Evolutionary conservation across 2,797 vertebrate genomes (phyloP), one percentile per base, ranked within the genome.

Genomic region (Chromis chromis): DNA sequence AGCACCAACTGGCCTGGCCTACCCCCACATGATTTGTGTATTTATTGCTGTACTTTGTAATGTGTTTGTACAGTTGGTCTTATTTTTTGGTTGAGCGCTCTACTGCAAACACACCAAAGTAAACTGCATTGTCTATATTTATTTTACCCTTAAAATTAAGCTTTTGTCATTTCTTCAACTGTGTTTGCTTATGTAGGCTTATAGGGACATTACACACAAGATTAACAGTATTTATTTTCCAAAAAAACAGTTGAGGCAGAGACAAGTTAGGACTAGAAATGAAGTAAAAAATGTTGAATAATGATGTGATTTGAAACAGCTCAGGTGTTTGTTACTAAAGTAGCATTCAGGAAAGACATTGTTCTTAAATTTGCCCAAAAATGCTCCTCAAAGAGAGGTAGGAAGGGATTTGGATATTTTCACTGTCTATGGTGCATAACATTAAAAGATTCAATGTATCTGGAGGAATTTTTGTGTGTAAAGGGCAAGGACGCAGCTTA

Each of bases 41-140:
- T 73, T 73, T 28, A 55, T 70, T 59, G n/a, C 21, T 33, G 13
- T 60, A 56, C 48, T 72, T 69, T 60, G 44, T 59, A 36, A 54
- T 27, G 17, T 22, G 19, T 78, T 39, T 66, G 19, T 16, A 42
- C n/a, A 58, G 14, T 6, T 21, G 28, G 7, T 24, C 25, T 58
- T 50, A 40, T 46, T 19, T 21, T 40, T 56, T 53, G 53, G 1
- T 19, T 9, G 1, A 19, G 25, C 13, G 9, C 24, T 60, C 19
- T 27, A 48, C 31, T 24, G n/a, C 13, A 52, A 33, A 21, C 8
- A 25, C 3, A 21, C n/a, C 33, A 4, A 39, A 36, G 12, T 16
- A 57, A 56, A 56, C 4, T 11, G 48, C 48, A n/a, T 10, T 13
- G 21, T 22, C 21, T 19, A 36, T 27, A 33, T 22, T 52, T 10